phyloP scores from a whole-genome alignment of 2,888 invertebrate genomes.

The Cephus spinipes region DNA sequence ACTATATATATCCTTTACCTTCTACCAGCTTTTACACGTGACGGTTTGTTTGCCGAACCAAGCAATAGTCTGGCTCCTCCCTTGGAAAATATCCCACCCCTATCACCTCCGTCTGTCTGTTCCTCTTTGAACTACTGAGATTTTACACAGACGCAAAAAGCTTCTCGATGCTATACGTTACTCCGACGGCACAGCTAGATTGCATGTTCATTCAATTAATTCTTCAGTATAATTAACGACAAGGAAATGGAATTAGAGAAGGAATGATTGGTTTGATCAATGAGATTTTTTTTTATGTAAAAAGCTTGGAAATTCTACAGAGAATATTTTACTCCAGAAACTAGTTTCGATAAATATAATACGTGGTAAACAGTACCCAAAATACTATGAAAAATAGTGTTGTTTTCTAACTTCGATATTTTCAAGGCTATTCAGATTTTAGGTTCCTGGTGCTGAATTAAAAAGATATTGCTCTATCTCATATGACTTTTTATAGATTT shows the following conservation, averaged over 20 bases:
- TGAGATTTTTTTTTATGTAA: background rate
- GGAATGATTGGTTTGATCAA: background rate
- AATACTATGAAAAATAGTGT: no score
- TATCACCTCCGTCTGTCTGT: background rate
- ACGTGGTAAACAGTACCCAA: no score
- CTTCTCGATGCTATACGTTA: background rate
- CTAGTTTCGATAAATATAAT: background rate
- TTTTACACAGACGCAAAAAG: background rate
- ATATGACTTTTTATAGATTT: no score
- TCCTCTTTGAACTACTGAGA: background rate
- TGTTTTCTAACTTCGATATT: no score
- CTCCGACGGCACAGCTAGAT: background rate
- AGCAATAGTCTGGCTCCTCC: background rate
- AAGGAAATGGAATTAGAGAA: background rate
- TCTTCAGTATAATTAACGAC: background rate
- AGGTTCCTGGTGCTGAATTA: no score
- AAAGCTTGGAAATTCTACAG: background rate
- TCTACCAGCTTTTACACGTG: background rate
- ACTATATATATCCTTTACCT: background rate
- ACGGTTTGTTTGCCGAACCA: background rate
- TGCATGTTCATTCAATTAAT: background rate
- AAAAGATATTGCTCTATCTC: no score
- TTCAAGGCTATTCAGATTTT: no score
- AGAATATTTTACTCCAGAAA: background rate
- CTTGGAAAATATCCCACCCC: background rate